phyloP scores from a whole-genome alignment of 2,797 vertebrate genomes.

The Clarias platycephalus region DNA sequence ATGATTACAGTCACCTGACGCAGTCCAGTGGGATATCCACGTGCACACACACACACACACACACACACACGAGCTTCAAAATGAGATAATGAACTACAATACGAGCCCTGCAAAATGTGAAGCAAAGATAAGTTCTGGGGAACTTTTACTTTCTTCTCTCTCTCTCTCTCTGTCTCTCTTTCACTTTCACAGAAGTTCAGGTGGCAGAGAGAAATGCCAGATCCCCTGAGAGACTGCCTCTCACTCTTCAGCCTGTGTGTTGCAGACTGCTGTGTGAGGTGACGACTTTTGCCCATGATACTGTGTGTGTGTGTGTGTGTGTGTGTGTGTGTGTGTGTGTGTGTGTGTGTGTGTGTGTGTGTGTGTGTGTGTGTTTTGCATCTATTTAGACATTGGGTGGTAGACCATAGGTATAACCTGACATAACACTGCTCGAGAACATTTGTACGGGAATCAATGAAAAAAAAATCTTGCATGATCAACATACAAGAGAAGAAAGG shows the following conservation, averaged over 20 bases:
- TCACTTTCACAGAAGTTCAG: conserved; percentile 7
- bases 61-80: neutral
- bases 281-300: conserved; percentile 3
- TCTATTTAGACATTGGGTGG: neutral
- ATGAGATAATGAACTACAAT: neutral
- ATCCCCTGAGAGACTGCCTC: conserved; percentile 13
- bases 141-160: neutral
- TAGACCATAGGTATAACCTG: neutral
- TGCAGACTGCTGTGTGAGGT: conserved; percentile 18
- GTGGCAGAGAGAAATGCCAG: conserved; percentile 13
- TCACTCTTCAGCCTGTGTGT: neutral
- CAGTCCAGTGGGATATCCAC: neutral
- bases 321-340: neutral
- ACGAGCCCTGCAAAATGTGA: neutral
- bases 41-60: conserved; percentile 11
- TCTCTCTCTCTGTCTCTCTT: neutral
- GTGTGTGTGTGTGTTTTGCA: neutral
- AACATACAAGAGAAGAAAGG: neutral
- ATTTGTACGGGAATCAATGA: neutral
- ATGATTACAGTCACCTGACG: conserved; percentile 27
- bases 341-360: neutral
- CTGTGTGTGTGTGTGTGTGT: neutral
- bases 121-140: neutral
- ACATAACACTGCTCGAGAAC: neutral
- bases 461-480: neutral